Evolutionary conservation across 2,113 vertebrate genomes (phyloP).

Genomic region (Campylorhamphus procurvoides): DNA sequence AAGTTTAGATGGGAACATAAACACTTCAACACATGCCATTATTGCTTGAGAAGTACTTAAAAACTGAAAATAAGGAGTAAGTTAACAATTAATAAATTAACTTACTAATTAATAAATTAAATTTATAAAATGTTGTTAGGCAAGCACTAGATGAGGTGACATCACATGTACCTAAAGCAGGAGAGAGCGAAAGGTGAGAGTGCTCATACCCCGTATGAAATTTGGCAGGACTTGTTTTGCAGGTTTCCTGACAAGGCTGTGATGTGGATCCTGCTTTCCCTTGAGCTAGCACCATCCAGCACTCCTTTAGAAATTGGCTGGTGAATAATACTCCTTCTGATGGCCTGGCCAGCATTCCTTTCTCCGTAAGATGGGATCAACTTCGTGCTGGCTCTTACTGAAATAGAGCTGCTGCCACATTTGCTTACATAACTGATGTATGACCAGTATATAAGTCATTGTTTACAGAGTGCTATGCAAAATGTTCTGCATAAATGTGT

Average conservation of each 20-base stretch:
- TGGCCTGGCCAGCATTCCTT: background rate
- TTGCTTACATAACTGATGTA: conserved; percentile 36
- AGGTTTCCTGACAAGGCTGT: background rate
- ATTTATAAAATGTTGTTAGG: background rate
- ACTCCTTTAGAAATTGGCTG: background rate
- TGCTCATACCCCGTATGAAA: rapidly evolving
- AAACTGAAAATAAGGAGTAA: background rate
- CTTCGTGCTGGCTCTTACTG: background rate
- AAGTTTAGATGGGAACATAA: background rate
- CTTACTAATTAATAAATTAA: too few species aligned
- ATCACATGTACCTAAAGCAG: rapidly evolving
- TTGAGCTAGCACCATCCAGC: background rate
- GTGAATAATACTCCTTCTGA: background rate
- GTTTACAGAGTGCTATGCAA: background rate
- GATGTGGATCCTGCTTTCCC: background rate
- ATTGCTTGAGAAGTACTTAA: background rate
- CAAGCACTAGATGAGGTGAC: background rate
- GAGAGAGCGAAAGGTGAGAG: background rate
- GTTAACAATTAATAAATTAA: too few species aligned
- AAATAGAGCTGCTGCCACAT: background rate
- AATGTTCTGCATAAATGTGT: background rate
- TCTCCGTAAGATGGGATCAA: background rate
- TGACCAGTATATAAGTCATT: conserved; percentile 1
- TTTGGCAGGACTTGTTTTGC: background rate
- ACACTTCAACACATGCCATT: background rate